Evolutionary conservation across 2,113 vertebrate genomes (phyloP).

Genomic region (Sylvilagus bachmani): DNA sequence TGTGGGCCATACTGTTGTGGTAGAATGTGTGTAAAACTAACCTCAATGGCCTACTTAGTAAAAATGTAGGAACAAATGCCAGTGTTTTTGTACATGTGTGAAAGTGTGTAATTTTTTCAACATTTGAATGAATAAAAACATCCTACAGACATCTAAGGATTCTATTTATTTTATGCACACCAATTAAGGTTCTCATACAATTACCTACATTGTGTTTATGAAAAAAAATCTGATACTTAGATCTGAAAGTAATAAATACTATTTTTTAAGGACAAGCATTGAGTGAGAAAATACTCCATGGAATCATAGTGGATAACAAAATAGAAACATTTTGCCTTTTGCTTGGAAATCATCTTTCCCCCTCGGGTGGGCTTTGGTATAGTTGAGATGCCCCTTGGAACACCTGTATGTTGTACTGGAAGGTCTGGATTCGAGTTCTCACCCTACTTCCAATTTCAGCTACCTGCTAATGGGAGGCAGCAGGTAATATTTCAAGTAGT

Average conservation of each 20-base stretch:
- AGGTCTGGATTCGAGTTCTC: no score
- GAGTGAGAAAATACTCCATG: neutral
- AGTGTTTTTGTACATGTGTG: neutral
- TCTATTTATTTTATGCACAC: neutral
- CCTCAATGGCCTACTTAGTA: neutral
- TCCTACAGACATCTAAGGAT: neutral
- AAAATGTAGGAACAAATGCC: conserved; percentile 32
- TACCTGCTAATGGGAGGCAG: no score
- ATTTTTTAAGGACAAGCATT: neutral
- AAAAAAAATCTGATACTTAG: conserved; percentile 21
- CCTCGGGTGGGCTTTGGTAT: no score
- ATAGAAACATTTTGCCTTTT: conserved; percentile 40
- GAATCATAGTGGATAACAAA: conserved; percentile 58
- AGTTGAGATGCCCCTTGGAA: no score
- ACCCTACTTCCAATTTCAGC: no score
- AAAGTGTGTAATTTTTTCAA: neutral
- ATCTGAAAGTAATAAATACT: neutral
- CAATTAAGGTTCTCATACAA: conserved; percentile 3
- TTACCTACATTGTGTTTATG: neutral
- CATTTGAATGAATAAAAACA: conserved; percentile 30
- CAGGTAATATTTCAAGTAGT: no score
- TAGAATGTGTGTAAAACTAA: conserved; percentile 49
- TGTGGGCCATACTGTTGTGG: neutral
- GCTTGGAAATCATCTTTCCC: conserved; percentile 50
- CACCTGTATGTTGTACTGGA: no score